Base-by-base conservation (phyloP, 2,797 vertebrate genomes). In the Sarcoramphus papa region DNA sequence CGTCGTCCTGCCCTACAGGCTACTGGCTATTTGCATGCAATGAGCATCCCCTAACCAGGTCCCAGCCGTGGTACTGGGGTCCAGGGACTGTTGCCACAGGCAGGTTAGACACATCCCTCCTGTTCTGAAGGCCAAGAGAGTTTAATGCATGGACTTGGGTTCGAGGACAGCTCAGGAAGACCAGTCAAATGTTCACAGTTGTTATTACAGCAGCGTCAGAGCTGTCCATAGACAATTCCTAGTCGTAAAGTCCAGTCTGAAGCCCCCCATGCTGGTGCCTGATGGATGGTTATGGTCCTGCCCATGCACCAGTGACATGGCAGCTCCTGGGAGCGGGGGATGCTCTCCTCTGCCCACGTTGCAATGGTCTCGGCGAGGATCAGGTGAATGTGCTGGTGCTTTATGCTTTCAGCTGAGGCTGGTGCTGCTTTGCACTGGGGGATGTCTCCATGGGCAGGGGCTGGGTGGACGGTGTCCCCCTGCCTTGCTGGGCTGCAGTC, bases 241-340 rank as follows among this genome's bases (percentile, higher is more conserved):
- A 21, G 22, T 1, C 20, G 23, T 4, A 2, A 18, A 24, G 53
- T 1, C 41, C 47, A 25, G 40, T 7, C 62, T 20, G 53, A 23
- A 18, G 28, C 59, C 12, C 13, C 20, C 65, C 5, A 12, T 22
- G 59, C 57, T 16, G 59, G 51, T 35, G 35, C n/a, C 41, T 4
- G 2, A 1, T 8, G 67, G 67, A 21, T 1, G 12, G 56, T 19
- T 14, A 4, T 1, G 35, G 41, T 3, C 6, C 69, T 51, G 51
- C 59, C 37, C 33, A 0, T 2, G 37, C 41, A 35, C 14, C 11
- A 4, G 41, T 18, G 54, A 28, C 1, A 3, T 1, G 27, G 54
- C 12, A 30, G 72, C 33, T 16, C 41, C 54, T 14, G 43, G 43
- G 33, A 21, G 40, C 24, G 4, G 70, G 40, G 18, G 31, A 21